A percentile compares a stretch with the other conserved stretches of the same genome.
These are phyloP conservation scores for Anoplolepis gracilipes DNA, from an alignment of 1,140 invertebrate species.

Conservation along the genomic window DNA sequence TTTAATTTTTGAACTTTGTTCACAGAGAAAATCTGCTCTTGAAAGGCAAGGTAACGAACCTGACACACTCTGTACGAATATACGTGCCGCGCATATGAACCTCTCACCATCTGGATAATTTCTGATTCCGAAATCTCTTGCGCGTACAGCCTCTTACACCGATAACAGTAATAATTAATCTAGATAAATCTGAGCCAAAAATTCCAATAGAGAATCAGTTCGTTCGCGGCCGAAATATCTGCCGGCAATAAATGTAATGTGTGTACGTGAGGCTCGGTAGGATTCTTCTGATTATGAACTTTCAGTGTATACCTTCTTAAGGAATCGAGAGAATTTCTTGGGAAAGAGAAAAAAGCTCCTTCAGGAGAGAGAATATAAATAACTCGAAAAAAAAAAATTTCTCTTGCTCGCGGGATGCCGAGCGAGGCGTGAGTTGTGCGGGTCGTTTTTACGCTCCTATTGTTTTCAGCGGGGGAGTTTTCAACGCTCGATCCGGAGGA, in stretches of 20 bases:
- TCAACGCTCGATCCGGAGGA: neutral
- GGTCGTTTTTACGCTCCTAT: neutral
- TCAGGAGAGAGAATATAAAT: conserved; percentile 61
- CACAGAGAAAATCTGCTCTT: neutral
- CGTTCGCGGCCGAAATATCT: neutral
- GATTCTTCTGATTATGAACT: conserved; percentile 65
- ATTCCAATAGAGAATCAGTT: neutral
- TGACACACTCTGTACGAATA: conserved; percentile 48
- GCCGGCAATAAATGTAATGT: neutral
- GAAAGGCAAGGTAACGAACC: conserved; percentile 1
- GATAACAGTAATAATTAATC: conserved; percentile 50
- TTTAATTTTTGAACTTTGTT: neutral
- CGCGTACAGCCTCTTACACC: conserved; percentile 4
- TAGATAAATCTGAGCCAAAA: conserved; percentile 63
- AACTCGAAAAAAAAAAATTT: conserved; percentile 58
- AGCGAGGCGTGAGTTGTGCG: neutral
- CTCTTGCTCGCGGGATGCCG: neutral
- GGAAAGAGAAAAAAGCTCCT: neutral
- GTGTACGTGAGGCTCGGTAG: conserved; percentile 54
- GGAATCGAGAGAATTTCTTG: conserved; percentile 39
- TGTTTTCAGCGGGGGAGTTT: neutral
- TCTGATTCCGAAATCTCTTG: conserved; percentile 1
- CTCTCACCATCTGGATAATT: conserved; percentile 27
- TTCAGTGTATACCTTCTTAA: conserved; percentile 69
- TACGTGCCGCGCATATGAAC: conserved; percentile 20